A percentile compares a stretch with the other conserved stretches of the same genome.
These are phyloP conservation scores for Adrianichthys oophorus DNA, from an alignment of 2,797 vertebrate species.

Conservation along the genomic window DNA sequence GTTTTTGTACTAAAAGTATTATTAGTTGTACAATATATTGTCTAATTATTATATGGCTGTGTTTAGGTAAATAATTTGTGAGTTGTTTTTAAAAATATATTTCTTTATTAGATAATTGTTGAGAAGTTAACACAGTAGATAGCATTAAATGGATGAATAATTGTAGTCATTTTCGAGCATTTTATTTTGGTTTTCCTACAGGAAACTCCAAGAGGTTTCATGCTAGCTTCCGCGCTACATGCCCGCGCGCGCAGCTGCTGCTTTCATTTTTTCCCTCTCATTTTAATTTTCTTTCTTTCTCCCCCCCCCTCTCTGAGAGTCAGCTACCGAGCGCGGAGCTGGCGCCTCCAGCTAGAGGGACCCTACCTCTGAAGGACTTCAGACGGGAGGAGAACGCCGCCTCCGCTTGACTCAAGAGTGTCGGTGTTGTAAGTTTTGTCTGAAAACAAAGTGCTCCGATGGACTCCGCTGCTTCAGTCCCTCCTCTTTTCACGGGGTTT, in stretches of 20 bases:
- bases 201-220: constrained; percentile 21
- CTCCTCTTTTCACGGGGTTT: constrained; percentile 51
- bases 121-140: no score
- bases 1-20: no score
- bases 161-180: not conserved
- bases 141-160: not conserved
- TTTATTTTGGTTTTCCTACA: constrained; percentile 42
- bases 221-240: constrained; percentile 15
- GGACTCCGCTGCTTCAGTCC: not conserved
- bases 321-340: constrained; percentile 20
- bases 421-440: constrained; percentile 8
- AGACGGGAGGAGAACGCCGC: constrained; percentile 2
- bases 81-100: no score
- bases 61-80: no score
- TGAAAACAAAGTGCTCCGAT: constrained; percentile 23
- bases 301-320: constrained; percentile 13
- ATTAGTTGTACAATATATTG: no score
- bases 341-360: constrained; percentile 17
- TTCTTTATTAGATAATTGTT: no score
- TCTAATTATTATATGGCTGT: no score
- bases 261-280: constrained; percentile 17
- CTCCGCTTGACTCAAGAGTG: not conserved
- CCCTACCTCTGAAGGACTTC: constrained; percentile 28
- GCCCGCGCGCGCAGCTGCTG: constrained; percentile 29
- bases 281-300: not conserved